A percentile compares a stretch with the other conserved stretches of the same genome.
Conservation (phyloP, 1,140 invertebrate species). For the Paraescarpia echinospica region DNA sequence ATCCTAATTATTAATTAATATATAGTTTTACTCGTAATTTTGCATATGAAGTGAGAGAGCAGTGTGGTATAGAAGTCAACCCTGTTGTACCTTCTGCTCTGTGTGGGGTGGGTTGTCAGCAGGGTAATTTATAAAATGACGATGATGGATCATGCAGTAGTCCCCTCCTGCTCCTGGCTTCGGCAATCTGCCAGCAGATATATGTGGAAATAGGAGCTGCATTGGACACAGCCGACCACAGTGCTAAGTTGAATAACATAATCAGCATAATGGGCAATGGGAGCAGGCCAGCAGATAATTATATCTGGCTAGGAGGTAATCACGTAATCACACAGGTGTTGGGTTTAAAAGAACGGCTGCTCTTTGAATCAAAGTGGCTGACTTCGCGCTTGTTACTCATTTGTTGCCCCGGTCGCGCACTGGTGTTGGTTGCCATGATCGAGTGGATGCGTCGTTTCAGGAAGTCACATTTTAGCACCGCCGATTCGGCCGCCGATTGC, state of each 20-base stretch:
- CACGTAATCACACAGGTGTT: background rate
- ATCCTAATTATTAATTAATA: no score
- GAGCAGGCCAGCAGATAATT: background rate
- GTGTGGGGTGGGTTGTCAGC: background rate
- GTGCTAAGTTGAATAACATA: background rate
- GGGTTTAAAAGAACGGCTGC: background rate
- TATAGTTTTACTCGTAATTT: background rate
- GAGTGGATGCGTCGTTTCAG: background rate
- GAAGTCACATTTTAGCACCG: background rate
- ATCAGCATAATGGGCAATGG: background rate
- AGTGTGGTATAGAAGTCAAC: background rate
- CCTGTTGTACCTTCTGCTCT: background rate
- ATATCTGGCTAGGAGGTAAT: background rate
- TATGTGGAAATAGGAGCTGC: background rate
- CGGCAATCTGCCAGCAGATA: background rate
- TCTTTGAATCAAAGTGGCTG: background rate
- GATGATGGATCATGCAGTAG: background rate
- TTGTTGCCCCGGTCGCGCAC: background rate
- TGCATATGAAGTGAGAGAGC: background rate
- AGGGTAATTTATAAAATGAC: background rate
- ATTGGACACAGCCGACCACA: background rate
- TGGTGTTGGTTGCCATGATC: background rate
- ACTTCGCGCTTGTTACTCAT: background rate
- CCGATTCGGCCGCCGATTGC: background rate
- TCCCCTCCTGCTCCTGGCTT: background rate